Evolutionary conservation across 2,113 vertebrate genomes (phyloP).

Genomic region (Hystrix cristata): DNA sequence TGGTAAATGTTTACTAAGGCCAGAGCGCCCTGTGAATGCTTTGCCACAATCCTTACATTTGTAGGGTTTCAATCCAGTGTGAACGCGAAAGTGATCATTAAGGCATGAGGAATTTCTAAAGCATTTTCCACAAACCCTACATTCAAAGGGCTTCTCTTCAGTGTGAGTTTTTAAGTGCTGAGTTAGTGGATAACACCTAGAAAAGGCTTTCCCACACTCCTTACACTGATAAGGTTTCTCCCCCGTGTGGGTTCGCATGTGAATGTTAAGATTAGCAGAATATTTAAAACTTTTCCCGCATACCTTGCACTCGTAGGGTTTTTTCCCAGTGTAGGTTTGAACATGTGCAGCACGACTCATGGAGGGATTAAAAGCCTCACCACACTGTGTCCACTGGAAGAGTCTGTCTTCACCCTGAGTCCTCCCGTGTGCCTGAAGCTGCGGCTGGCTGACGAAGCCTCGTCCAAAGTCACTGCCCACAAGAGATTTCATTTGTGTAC

Average conservation of each 20-base stretch:
- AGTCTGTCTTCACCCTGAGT: neutral
- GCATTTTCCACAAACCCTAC: constrained; percentile 35
- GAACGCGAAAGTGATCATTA: constrained; percentile 41
- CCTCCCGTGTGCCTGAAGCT: neutral
- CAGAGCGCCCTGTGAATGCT: constrained; percentile 46
- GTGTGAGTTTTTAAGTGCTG: constrained; percentile 50
- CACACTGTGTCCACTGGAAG: neutral
- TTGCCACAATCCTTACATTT: constrained; percentile 64
- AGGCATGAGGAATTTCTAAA: constrained; percentile 49
- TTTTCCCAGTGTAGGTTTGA: neutral
- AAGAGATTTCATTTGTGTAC: neutral
- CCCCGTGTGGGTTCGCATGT: constrained; percentile 33
- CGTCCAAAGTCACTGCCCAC: neutral
- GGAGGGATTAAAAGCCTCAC: neutral
- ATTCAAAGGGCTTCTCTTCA: constrained; percentile 66
- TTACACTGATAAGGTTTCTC: constrained; percentile 34
- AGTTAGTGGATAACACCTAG: constrained; percentile 8
- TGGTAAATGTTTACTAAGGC: constrained; percentile 43
- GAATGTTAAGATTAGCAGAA: constrained; percentile 43
- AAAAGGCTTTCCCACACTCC: constrained; percentile 61
- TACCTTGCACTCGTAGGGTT: constrained; percentile 47
- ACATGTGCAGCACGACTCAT: neutral
- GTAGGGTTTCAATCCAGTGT: constrained; percentile 53
- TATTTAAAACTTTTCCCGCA: constrained; percentile 60
- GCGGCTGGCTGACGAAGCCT: neutral